Evolutionary conservation across 2,113 vertebrate genomes (phyloP).

Genomic region (Sisor rabdophorus): DNA sequence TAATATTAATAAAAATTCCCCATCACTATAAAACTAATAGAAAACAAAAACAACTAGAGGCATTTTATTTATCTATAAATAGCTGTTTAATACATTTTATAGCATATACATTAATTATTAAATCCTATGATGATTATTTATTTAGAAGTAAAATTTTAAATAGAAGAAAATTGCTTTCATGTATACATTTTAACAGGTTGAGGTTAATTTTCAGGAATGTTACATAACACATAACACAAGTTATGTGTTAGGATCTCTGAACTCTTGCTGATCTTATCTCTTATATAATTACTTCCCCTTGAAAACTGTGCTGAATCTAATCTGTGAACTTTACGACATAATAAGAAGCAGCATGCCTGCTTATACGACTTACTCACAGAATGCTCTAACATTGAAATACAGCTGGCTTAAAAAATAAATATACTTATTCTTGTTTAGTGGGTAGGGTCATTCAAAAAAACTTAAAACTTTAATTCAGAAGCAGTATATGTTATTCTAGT

Average conservation of each 20-base stretch:
- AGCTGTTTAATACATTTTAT: no score
- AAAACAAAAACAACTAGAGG: background rate
- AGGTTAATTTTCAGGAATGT: background rate
- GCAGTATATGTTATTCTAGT: conserved; percentile 17
- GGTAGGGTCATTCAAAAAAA: conserved; percentile 3
- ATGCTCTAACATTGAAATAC: background rate
- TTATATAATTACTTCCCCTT: background rate
- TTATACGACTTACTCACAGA: background rate
- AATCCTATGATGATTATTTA: no score
- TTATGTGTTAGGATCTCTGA: background rate
- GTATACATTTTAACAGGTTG: background rate
- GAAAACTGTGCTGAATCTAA: background rate
- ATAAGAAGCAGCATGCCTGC: background rate
- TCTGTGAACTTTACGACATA: conserved; percentile 3
- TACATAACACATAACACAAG: conserved; percentile 5
- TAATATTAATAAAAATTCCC: no score
- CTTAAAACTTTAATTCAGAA: background rate
- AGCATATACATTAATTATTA: background rate
- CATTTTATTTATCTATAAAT: no score
- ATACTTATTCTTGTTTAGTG: background rate
- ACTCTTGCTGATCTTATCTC: conserved; percentile 4
- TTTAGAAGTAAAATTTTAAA: no score
- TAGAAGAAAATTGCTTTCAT: background rate
- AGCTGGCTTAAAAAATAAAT: background rate
- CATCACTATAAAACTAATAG: background rate